These are phyloP conservation scores for Solea senegalensis DNA, from an alignment of 2,113 vertebrate genomes.

Conservation along the genomic window DNA sequence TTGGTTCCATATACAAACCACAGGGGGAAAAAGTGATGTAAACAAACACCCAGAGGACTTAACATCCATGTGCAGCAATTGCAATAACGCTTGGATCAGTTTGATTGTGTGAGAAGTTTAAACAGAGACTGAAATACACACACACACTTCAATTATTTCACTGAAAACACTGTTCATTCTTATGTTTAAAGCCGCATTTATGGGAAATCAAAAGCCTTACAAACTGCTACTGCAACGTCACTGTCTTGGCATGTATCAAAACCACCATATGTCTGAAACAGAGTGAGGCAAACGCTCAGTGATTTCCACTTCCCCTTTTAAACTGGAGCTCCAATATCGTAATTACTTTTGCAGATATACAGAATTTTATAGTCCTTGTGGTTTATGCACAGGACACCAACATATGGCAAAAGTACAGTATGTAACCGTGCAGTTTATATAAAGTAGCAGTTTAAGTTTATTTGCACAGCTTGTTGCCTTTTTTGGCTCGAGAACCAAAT, in stretches of 20 bases:
- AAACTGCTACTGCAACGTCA: conserved; percentile 3
- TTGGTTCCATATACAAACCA: too few species aligned
- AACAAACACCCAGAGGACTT: neutral
- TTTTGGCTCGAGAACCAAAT: neutral
- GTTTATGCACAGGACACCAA: neutral
- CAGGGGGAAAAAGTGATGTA: too few species aligned
- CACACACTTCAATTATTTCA: neutral
- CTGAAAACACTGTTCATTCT: neutral
- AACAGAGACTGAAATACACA: neutral
- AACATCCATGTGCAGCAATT: neutral
- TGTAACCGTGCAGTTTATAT: neutral
- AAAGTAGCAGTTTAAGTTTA: neutral
- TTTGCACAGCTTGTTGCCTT: neutral
- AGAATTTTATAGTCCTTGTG: neutral
- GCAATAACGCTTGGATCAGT: neutral
- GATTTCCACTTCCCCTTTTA: conserved; percentile 3
- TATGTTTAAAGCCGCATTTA: conserved; percentile 1
- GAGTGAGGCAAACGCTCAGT: too few species aligned
- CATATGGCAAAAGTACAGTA: neutral
- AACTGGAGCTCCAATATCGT: neutral
- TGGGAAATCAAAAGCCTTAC: neutral
- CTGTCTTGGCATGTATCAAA: neutral
- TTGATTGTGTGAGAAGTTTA: too few species aligned
- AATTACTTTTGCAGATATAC: neutral
- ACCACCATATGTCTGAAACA: neutral